Conservation (phyloP, 2,797 vertebrate species). For the Arremon aurantiirostris region DNA sequence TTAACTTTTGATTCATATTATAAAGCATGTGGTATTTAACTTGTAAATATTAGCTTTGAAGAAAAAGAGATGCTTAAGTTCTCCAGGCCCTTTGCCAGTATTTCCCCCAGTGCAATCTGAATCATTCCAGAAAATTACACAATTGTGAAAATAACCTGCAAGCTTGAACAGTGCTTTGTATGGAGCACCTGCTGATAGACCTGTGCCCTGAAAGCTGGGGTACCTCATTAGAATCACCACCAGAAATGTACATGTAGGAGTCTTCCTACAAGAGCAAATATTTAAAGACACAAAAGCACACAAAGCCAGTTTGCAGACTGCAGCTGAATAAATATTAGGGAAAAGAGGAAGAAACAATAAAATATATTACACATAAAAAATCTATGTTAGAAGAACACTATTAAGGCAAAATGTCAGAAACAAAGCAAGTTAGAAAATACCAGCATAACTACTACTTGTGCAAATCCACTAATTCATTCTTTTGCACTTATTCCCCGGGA, state of each 20-base stretch:
- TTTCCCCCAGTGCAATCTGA: not conserved
- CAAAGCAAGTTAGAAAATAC: not conserved
- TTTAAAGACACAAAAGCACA: conserved; percentile 38
- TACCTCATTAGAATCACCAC: conserved; percentile 45
- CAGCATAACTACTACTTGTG: not conserved
- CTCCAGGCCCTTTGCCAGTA: conserved; percentile 27
- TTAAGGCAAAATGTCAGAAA: not conserved
- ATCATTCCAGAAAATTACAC: conserved; percentile 42
- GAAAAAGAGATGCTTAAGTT: not conserved
- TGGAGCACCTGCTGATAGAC: conserved; percentile 28
- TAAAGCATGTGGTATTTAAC: conserved; percentile 9
- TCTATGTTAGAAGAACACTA: not conserved
- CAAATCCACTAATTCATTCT: not conserved
- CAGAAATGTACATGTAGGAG: conserved; percentile 28
- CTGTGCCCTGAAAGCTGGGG: conserved; percentile 13
- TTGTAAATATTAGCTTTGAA: conserved; percentile 41
- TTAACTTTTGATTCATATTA: not conserved
- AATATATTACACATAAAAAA: not conserved
- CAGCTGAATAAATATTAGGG: conserved; percentile 38
- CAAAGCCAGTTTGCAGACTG: conserved; percentile 5
- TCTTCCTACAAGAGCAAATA: conserved; percentile 42
- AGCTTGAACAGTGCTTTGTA: not conserved
- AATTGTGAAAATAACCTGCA: conserved; percentile 23
- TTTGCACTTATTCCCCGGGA: not conserved
- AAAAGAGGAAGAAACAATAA: conserved; percentile 12